Conservation (phyloP, 1,140 invertebrate genomes). For the Amyelois transitella region DNA sequence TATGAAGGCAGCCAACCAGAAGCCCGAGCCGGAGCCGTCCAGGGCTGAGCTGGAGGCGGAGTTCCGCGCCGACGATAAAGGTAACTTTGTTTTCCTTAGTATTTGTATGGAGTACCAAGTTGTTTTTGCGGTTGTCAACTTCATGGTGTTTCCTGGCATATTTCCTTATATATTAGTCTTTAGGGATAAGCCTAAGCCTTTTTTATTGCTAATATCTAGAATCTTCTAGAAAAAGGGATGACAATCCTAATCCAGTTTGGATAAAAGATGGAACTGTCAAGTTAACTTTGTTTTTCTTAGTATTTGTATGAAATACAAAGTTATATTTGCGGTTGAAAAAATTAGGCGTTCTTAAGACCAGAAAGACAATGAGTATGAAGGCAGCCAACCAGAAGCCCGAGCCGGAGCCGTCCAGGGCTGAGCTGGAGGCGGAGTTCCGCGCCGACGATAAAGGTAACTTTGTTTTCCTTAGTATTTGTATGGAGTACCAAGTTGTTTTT, state of each 20-base stretch:
- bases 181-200: not conserved
- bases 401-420: slow-evolving; percentile 77
- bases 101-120: not conserved
- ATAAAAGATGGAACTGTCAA: too few species aligned
- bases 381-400: slow-evolving; percentile 30
- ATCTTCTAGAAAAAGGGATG: too few species aligned
- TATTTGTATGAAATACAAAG: too few species aligned
- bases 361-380: slow-evolving; percentile 77
- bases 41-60: slow-evolving; percentile 83
- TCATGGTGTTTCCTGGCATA: too few species aligned
- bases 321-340: too few species aligned
- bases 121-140: not conserved
- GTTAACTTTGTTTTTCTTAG: too few species aligned
- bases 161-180: not conserved
- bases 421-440: slow-evolving; percentile 84
- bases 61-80: slow-evolving; percentile 85
- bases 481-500: not conserved
- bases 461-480: not conserved
- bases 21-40: slow-evolving; percentile 65
- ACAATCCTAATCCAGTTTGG: too few species aligned
- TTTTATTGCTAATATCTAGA: too few species aligned
- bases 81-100: slow-evolving; percentile 59
- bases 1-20: slow-evolving; percentile 55
- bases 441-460: slow-evolving; percentile 84
- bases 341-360: too few species aligned